Evolutionary conservation across 2,797 vertebrate genomes (phyloP), one percentile per base, ranked within the genome.

Genomic region (Eulemur coronatus): DNA sequence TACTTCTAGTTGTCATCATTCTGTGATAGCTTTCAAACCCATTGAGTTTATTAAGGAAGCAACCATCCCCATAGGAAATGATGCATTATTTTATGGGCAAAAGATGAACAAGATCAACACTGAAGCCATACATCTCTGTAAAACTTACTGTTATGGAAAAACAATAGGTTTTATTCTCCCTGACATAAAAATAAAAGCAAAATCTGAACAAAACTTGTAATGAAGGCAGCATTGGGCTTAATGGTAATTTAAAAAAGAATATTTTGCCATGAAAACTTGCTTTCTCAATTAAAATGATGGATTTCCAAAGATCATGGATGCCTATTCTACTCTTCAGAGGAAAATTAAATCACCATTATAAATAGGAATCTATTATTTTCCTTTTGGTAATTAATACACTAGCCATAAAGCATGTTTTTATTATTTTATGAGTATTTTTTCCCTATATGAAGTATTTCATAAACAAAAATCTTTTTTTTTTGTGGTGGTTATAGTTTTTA

Each of bases 11-110:
- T 82, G 57, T 76, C 86, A 78, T 55, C 52, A 73, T 88, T 67
- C 57, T 61, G 4, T 81, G 24, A 61, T 86, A 48, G 43, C 35
- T 93, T 76, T 38, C 43, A 88, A 63, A 84, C 22, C 52, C 76
- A 65, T 4, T 84, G 46, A 86, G 17, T 87, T 94, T 96, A 70
- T 84, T 38, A 87, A 87, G 52, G 15, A 76, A 75, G 12, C 80
- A 52, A 69, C 26, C 18, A 57, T 48, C 26, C 26, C 7, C 15
- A 18, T 55, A n/a, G 48, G 72, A 97, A 95, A 79, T 43, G 63
- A 84, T 55, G 88, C 59, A 95, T 73, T 79, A 65, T 78, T 91
- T 95, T 93, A 82, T 75, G 61, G 7, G 14, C 8, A 90, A 90
- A 50, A 65, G 17, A 81, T 75, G 9, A 92, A 46, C 3, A 81